Base-by-base conservation (phyloP, 2,888 invertebrate species). In the Gastrophysa polygoni region DNA sequence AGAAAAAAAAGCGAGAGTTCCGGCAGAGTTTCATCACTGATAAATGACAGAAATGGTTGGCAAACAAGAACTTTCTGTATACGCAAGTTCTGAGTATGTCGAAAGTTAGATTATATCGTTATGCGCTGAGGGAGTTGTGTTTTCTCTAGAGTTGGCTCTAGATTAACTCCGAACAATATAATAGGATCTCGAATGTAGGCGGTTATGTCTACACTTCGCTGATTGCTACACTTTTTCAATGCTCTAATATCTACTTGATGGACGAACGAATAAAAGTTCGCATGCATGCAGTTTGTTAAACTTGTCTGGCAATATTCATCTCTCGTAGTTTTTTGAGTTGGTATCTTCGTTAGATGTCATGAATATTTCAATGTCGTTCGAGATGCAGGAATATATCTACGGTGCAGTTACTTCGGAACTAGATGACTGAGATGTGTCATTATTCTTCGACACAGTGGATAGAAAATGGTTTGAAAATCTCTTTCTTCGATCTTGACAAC, bases 71-170 rank as follows among this genome's bases (percentile, higher is more conserved):
- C 38, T 38, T 38, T 32, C 28, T 32, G 11, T 38, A 14, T 11
- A 1, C 14, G 2, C 38, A 14, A 38, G 38, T 14, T 38, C 38
- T 3, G 38, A 14, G 14, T 55, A 60, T 47, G 38, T 24, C n/a
- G 48, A 29, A 60, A 60, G 60, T 60, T 60, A 60, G 38, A 38
- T 38, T 38, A 38, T 60, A 60, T 60, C 60, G 60, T 55, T 60
- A 55, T 48, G 48, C 44, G 49, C 60, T 43, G 18, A 49, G 60
- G 60, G 60, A 60, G 49, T 60, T 60, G 32, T 17, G 28, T 54
- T 60, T 55, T 38, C 38, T 38, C 14, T 38, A 11, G 38, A 38
- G 38, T 38, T 14, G 14, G 38, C 38, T 38, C 38, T 38, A 11
- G 38, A 38, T 38, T n/a, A 38, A 38, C 38, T 38, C 6, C 14